phyloP scores from a whole-genome alignment of 2,113 vertebrate species.

The Burhinus oedicnemus region DNA sequence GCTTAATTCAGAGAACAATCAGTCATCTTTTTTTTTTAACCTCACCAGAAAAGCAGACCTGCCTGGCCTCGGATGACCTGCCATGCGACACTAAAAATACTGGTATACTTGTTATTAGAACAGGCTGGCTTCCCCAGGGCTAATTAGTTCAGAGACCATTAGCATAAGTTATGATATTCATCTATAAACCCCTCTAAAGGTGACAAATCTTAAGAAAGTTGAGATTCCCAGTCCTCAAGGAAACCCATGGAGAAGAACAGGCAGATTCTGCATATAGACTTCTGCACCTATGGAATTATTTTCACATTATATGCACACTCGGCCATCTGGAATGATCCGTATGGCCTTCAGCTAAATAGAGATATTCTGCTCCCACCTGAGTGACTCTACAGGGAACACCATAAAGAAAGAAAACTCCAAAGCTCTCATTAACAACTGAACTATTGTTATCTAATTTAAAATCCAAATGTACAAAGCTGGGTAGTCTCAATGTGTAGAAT shows the following conservation, averaged over 20 bases:
- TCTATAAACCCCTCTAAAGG: not conserved
- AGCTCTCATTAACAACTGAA: not conserved
- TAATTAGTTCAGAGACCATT: not conserved
- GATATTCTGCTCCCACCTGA: not conserved
- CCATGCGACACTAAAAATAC: not conserved
- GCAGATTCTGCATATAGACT: not conserved
- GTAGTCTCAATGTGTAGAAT: not conserved
- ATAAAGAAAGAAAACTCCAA: not conserved
- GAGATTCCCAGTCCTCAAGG: not conserved
- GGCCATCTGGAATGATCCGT: not conserved
- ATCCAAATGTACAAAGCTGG: not conserved
- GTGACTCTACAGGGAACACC: not conserved
- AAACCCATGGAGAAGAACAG: not conserved
- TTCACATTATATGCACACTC: not conserved
- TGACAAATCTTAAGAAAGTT: not conserved
- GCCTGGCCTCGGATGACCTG: not conserved
- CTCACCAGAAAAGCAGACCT: not conserved
- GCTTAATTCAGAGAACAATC: not conserved
- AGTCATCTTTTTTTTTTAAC: not conserved
- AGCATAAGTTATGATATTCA: not conserved
- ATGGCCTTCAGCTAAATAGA: not conserved
- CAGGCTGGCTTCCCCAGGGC: not conserved
- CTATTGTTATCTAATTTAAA: not conserved
- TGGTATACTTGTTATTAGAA: not conserved
- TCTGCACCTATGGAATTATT: not conserved